Base-by-base conservation (phyloP, 2,888 invertebrate species). In the Aspidiotus destructor region DNA sequence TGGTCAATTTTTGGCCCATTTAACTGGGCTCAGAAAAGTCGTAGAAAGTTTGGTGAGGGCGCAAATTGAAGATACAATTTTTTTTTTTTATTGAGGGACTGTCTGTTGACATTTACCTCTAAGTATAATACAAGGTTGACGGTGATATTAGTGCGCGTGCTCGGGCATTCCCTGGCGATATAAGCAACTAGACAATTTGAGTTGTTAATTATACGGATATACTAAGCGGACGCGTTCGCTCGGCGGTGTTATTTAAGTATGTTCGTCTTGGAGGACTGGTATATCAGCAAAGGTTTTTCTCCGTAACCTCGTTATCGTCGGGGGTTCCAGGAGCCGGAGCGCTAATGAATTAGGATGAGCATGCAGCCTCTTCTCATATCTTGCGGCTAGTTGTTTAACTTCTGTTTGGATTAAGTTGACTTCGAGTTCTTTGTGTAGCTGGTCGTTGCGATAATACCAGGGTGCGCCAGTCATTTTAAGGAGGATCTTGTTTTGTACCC, bases 391-490 rank as follows among this genome's bases (percentile, higher is more conserved):
- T 55, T 44, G 48, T 44, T 44, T 44, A 13, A 44, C 48, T 44
- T 13, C 13, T 8, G 48, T 44, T 44, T 44, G 48, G 48, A 44
- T 13, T 8, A 10, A 44, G 48, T 44, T 44, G 48, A 44, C 13
- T 44, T 44, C 48, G 28, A 68, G 62, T 16, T 68, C 68, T n/a
- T 60, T 28, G 41, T 69, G 69, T 52, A 69, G 28, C 11, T 28
- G 9, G 10, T 62, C 62, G 15, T 64, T 64, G 53, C 69, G 44
- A n/a, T 48, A 7, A 48, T 42, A 69, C 69, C 69, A 69, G 2
- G 69, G 69, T 10, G 67, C 67, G 2, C 44, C 60, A 11, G 55
- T 55, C 11, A 60, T 60, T 41, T 44, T 61, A 11, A 60, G 55
- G 7, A 67, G 41, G 8, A 67, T 55, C 3, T 41, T 41, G 41